Evolutionary conservation across 2,797 vertebrate species (phyloP), one percentile per base, ranked within the genome.

Genomic region (Oreortyx pictus): DNA sequence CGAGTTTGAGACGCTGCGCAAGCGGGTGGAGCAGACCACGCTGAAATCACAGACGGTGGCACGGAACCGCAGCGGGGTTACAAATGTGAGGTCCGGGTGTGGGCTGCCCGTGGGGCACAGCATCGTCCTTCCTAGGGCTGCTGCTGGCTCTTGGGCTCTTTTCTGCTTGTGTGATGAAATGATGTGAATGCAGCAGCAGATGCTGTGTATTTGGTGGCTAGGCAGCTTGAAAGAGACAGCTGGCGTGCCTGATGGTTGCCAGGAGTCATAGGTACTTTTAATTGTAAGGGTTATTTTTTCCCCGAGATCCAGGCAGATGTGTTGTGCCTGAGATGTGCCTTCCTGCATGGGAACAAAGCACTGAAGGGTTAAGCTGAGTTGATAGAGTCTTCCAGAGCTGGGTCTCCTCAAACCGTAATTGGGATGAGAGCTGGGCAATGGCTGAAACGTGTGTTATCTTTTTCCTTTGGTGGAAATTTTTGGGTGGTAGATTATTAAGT

Each of bases 1-100:
- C 6, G 99, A 99, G 64, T 99, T 99, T 1, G 99, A 99, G 97
- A 99, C 99, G 0, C 97, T 99, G 61, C 98, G 99, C 24, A 97
- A 98, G 64, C 98, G 99, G 1, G 99, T 99, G 37, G 99, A 99
- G 33, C 99, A 99, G 95, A 99, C 99, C 3, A 99, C 99, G 0
- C 98, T 99, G 87, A 99, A 99, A 94, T 98, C 99, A 1, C 99
- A 99, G 96, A 99, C 99, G 0, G 99, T 99, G 67, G 98, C 99
- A 14, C 97, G 98, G 37, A 99, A 98, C 97, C 98, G 99, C 94
- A 99, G 99, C 0, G 99, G 99, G 22, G 99, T 99, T 81, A 99
- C 99, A 50, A 99, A 99, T 8, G 99, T 99, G 96, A 98, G 98
- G 74, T 24, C 25, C 24, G 1, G 27, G 14, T 6, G 39, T 74